phyloP scores from a whole-genome alignment of 2,888 invertebrate species.

The Catocala sponsa region DNA sequence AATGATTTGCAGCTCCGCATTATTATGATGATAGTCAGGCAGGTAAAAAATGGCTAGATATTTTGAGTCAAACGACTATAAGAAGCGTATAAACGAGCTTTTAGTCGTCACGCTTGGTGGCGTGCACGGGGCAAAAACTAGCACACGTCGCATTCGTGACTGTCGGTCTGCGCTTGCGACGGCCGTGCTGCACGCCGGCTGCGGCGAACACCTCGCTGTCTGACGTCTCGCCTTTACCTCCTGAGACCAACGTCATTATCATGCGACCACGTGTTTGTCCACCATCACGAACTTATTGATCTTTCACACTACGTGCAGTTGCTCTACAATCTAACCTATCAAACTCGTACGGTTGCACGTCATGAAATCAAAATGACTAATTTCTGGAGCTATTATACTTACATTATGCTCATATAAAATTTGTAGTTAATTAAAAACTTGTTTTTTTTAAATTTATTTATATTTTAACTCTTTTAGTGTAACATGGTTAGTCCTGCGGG shows the following conservation, averaged over 20 bases:
- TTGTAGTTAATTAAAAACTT: too few species aligned
- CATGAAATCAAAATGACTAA: too few species aligned
- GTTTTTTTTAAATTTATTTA: too few species aligned
- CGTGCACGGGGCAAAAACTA: conserved; percentile 75
- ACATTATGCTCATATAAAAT: too few species aligned
- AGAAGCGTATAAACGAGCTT: conserved; percentile 85
- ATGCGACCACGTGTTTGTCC: conserved; percentile 5
- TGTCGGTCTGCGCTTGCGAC: conserved; percentile 51
- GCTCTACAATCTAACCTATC: neutral
- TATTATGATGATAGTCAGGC: conserved; percentile 72
- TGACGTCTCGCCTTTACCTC: neutral
- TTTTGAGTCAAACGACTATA: conserved; percentile 72
- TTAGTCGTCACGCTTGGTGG: conserved; percentile 81
- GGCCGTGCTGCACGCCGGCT: conserved; percentile 42
- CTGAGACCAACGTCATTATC: neutral
- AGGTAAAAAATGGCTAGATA: conserved; percentile 68
- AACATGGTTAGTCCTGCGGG: neutral
- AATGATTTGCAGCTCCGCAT: conserved; percentile 71
- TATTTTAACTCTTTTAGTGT: neutral
- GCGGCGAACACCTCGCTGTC: conserved; percentile 16
- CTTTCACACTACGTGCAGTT: neutral
- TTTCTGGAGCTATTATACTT: too few species aligned
- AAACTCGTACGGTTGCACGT: too few species aligned
- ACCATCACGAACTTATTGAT: neutral
- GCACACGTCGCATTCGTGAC: conserved; percentile 73